Conservation (phyloP, 1,140 invertebrate genomes). For the Ylistrum balloti region DNA sequence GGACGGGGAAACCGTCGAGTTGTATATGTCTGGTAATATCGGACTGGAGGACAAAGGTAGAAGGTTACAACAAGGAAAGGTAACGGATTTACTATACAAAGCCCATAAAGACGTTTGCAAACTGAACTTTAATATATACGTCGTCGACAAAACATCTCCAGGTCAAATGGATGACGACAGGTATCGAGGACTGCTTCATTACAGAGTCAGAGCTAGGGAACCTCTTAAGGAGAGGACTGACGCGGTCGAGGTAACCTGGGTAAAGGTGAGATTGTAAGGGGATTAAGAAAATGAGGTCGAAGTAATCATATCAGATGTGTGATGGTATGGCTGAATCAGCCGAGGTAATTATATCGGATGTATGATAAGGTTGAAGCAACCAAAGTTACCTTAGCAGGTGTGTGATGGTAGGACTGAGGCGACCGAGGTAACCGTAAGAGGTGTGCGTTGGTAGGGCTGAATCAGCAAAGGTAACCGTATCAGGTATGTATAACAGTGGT, state of each 20-base stretch:
- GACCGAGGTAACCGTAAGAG: no score
- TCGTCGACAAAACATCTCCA: not conserved
- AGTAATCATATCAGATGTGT: no score
- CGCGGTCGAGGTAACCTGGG: not conserved
- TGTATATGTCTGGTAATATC: not conserved
- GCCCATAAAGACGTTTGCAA: not conserved
- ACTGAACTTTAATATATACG: not conserved
- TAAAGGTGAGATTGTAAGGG: no score
- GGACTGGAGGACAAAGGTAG: not conserved
- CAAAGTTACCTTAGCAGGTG: no score
- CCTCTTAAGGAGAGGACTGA: not conserved
- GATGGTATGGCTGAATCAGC: no score
- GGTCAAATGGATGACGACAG: not conserved
- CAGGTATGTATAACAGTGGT: no score
- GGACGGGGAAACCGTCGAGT: not conserved
- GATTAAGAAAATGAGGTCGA: no score
- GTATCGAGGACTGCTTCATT: not conserved
- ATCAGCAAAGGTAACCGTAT: no score
- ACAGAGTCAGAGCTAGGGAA: not conserved
- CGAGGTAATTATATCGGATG: no score
- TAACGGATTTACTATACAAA: not conserved
- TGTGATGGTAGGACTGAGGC: no score
- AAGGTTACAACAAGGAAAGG: not conserved
- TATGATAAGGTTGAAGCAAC: no score
- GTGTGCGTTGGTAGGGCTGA: no score